phyloP scores from a whole-genome alignment of 2,113 vertebrate genomes.

The Clarias magur region DNA sequence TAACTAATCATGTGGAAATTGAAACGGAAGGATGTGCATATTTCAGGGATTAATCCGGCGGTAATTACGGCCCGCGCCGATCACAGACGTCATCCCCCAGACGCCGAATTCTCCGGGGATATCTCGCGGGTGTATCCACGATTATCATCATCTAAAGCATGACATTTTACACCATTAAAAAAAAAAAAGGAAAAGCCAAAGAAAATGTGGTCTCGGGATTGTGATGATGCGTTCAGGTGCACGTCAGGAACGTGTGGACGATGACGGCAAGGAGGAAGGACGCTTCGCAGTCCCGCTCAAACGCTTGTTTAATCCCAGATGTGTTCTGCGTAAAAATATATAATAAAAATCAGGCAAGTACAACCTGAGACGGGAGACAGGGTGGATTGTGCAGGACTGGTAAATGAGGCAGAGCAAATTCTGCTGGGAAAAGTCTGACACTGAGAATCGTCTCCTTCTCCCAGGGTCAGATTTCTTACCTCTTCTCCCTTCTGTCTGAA shows the following conservation, averaged over 20 bases:
- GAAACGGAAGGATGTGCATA: slow-evolving; percentile 5
- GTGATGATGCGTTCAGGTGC: neutral
- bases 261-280: neutral
- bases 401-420: no score
- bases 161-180: neutral
- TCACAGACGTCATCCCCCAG: neutral
- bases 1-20: slow-evolving; percentile 21
- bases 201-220: neutral
- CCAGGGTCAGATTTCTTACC: no score
- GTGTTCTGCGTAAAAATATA: no score
- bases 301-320: no score
- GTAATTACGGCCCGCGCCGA: slow-evolving; percentile 7
- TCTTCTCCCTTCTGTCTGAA: no score
- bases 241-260: neutral
- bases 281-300: no score
- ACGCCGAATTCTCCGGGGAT: neutral
- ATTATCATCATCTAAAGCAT: neutral
- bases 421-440: no score
- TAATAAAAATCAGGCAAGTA: no score
- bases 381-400: no score
- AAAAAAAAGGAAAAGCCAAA: neutral
- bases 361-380: no score
- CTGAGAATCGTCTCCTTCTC: no score
- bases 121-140: neutral
- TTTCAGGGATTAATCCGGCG: slow-evolving; percentile 3